Base-by-base conservation (phyloP, 2,113 vertebrate genomes). In the Alethe diademata region DNA sequence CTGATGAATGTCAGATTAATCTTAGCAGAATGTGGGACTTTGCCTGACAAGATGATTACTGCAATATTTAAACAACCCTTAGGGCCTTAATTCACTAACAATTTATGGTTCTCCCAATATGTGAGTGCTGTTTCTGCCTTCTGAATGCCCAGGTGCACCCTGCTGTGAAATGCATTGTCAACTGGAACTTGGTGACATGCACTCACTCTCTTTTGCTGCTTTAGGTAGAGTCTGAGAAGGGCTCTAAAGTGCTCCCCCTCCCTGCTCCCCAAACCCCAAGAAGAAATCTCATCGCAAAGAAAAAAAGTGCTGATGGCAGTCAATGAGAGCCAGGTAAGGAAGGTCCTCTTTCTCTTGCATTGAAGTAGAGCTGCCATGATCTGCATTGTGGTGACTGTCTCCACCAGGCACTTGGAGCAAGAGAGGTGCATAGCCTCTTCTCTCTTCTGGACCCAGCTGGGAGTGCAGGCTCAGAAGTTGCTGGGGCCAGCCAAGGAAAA, bases 51-150 rank as follows among this genome's bases (percentile, higher is more conserved):
- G 94, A 96, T 91, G 93, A 96, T 97, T 97, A 92, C 88, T 95
- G 95, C 90, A 96, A 96, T 96, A 97, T 96, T 97, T 97, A 97
- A 97, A 92, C 94, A 96, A 95, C 88, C 81, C 94, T 95, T 89
- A 90, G 80, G 94, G 86, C 90, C 78, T 95, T 95, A 88, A 92
- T 96, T 96, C 29, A 2, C 81, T 88, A 79, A 93, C 96, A 90
- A 76, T 96, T 96, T 93, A 86, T 86, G 54, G 72, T 86, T 86
- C 54, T 76, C 43, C 51, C 80, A 78, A 58, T 42, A 70, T 1
- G 2, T 65, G 54, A 93, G 74, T 22, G 54, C 51, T 9, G 3
- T 79, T 89, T 79, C 83, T 93, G 24, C 57, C 43, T 90, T 89
- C 53, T 66, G 67, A 92, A 82, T 73, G 74, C 51, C 48, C 75